A percentile compares a stretch with the other conserved stretches of the same genome.
Evolutionary conservation across 2,113 vertebrate genomes (phyloP).

Genomic region (Leptosomus discolor): DNA sequence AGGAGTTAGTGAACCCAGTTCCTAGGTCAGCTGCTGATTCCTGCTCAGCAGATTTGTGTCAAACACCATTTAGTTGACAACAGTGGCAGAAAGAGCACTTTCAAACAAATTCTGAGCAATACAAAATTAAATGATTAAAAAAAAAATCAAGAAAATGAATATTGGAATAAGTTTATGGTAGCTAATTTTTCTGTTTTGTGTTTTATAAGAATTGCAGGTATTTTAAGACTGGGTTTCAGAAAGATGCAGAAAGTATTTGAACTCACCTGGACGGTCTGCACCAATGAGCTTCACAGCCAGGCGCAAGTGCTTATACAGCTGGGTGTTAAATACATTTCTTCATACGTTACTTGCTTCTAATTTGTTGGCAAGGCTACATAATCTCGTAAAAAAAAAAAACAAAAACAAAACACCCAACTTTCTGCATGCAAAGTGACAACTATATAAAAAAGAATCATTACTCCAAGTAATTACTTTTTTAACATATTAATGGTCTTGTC

Average conservation of each 20-base stretch:
- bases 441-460: not conserved
- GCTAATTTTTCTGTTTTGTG: rapidly evolving
- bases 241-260: not conserved
- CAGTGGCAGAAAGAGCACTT: not conserved
- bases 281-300: rapidly evolving
- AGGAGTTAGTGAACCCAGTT: not conserved
- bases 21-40: not conserved
- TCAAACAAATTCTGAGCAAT: rapidly evolving
- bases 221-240: not conserved
- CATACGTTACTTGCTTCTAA: not conserved
- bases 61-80: not conserved
- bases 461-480: not conserved
- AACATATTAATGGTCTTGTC: not conserved
- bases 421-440: not conserved
- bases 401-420: too few relatives aligned
- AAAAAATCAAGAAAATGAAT: not conserved
- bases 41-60: not conserved
- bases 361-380: not conserved
- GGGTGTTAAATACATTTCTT: not conserved
- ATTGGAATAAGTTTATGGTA: not conserved
- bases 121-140: not conserved
- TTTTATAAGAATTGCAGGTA: not conserved
- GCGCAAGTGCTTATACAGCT: not conserved
- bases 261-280: rapidly evolving
- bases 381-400: not conserved